phyloP scores from a whole-genome alignment of 1,140 invertebrate genomes.

The Drosophila tristis region DNA sequence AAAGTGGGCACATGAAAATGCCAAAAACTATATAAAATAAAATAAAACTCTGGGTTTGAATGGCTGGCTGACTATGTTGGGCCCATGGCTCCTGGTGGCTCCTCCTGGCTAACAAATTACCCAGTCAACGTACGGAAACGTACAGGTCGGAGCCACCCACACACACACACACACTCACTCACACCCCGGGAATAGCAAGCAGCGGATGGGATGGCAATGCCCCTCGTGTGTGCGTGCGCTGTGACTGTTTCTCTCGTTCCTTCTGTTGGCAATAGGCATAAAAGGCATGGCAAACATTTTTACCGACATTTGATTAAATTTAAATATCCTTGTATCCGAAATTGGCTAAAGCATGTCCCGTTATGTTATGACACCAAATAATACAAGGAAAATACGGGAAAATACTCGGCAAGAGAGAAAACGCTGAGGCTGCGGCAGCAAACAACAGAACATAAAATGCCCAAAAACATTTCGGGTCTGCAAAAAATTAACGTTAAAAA shows the following conservation, averaged over 20 bases:
- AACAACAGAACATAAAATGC: slow-evolving; percentile 17
- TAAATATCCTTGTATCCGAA: slow-evolving; percentile 75
- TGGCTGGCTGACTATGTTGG: slow-evolving; percentile 29
- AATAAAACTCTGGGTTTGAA: slow-evolving; percentile 70
- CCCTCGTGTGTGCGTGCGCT: slow-evolving; percentile 54
- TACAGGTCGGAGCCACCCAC: slow-evolving; percentile 57
- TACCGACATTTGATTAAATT: slow-evolving; percentile 82
- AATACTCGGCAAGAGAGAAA: slow-evolving; percentile 31
- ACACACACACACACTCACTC: slow-evolving; percentile 29
- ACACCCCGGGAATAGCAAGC: slow-evolving; percentile 5
- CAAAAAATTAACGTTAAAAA: slow-evolving; percentile 47
- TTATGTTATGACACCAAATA: slow-evolving; percentile 59
- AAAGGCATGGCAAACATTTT: slow-evolving; percentile 75
- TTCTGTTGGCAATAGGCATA: slow-evolving; percentile 23
- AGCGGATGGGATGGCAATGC: slow-evolving; percentile 29
- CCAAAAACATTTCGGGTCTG: slow-evolving; percentile 23
- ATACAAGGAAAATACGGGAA: slow-evolving; percentile 46
- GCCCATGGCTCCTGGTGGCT: slow-evolving; percentile 26
- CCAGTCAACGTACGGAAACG: slow-evolving; percentile 63
- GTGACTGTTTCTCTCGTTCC: slow-evolving; percentile 17
- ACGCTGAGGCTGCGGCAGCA: slow-evolving; percentile 10
- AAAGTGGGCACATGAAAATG: slow-evolving; percentile 57
- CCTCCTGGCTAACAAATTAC: slow-evolving; percentile 72
- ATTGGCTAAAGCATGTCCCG: slow-evolving; percentile 67
- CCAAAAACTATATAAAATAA: slow-evolving; percentile 80